Conservation (phyloP, 2,797 vertebrate species). For the Malacoraja senta region DNA sequence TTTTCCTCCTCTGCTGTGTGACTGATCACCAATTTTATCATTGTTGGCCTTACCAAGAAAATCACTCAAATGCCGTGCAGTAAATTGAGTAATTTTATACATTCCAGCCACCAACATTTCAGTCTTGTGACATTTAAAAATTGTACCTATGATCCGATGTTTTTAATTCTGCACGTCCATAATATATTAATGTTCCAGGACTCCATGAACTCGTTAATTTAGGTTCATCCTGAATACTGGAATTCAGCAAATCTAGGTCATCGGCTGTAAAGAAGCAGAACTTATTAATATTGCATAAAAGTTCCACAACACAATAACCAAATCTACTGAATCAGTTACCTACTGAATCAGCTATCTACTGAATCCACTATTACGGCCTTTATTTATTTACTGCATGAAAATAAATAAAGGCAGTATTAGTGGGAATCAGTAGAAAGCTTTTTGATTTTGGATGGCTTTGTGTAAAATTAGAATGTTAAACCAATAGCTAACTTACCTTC, state of each 20-base stretch:
- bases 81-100: not conserved
- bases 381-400: not conserved
- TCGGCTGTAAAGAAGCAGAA: constrained; percentile 63
- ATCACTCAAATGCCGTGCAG: no score
- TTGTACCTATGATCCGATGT: constrained; percentile 92
- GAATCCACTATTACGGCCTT: no score
- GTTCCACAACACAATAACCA: not conserved
- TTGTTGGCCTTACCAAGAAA: no score
- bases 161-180: constrained; percentile 90
- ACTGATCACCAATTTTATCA: no score
- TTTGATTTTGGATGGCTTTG: not conserved
- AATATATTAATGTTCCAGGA: constrained; percentile 82
- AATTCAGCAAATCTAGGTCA: constrained; percentile 85
- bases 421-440: not conserved
- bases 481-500: not conserved
- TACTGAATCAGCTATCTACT: no score
- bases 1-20: no score
- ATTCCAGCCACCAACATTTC: not conserved
- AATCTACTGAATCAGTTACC: no score
- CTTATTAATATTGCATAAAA: not conserved
- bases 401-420: not conserved
- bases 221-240: constrained; percentile 66
- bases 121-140: not conserved
- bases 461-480: not conserved
- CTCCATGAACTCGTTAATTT: constrained; percentile 70